These are phyloP conservation scores for Streblospio benedicti DNA, from an alignment of 1,140 invertebrate species.

Conservation along the genomic window DNA sequence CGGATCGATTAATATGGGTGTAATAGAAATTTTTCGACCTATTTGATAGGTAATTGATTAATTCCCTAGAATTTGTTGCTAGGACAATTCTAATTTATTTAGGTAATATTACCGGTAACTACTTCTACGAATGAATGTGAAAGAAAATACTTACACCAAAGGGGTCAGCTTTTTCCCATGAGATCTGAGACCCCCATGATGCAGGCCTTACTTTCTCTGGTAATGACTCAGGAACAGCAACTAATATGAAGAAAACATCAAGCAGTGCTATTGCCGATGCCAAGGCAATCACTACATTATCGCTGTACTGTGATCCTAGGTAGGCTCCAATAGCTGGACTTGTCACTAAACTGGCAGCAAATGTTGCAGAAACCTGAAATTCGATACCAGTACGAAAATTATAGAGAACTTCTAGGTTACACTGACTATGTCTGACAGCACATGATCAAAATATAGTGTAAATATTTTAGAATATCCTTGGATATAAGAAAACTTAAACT, in stretches of 20 bases:
- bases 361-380: slow-evolving; percentile 80
- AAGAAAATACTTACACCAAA: slow-evolving; percentile 79
- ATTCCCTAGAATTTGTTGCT: no score
- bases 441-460: no score
- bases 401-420: neutral
- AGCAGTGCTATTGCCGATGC: slow-evolving; percentile 84
- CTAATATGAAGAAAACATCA: slow-evolving; percentile 96
- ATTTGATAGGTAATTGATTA: no score
- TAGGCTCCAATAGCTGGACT: slow-evolving; percentile 93
- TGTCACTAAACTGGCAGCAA: slow-evolving; percentile 94
- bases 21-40: no score
- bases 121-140: no score
- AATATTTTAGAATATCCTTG: no score
- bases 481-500: neutral
- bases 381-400: slow-evolving; percentile 15
- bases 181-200: slow-evolving; percentile 43
- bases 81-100: no score
- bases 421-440: neutral
- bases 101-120: no score
- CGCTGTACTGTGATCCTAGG: slow-evolving; percentile 77
- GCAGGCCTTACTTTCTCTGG: slow-evolving; percentile 59
- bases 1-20: no score
- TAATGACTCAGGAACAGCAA: slow-evolving; percentile 93
- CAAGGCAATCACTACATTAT: slow-evolving; percentile 88
- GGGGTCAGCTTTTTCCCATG: slow-evolving; percentile 90